Percentiles rank a stretch among this genome's conserved stretches.
phyloP scores from a whole-genome alignment of 2,113 vertebrate species.

The Phaethon lepturus region DNA sequence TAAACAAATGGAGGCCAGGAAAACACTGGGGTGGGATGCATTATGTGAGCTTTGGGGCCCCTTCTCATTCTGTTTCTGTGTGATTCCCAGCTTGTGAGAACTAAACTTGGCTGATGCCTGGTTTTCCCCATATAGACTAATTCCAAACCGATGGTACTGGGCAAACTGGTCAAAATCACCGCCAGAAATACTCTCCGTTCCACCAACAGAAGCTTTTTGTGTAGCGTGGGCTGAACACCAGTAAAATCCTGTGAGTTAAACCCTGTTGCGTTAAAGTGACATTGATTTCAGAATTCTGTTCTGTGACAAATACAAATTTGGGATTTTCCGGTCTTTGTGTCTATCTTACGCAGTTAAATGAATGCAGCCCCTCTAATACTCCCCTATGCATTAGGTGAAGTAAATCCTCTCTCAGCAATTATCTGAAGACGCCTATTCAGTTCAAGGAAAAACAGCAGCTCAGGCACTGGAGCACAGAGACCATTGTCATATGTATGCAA shows the following conservation, averaged over 20 bases:
- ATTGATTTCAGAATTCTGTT: conserved; percentile 16
- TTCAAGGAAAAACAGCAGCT: neutral
- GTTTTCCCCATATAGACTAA: neutral
- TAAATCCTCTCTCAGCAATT: conserved; percentile 13
- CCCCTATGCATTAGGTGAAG: neutral
- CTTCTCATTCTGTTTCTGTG: neutral
- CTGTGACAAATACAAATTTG: conserved; percentile 25
- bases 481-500: neutral
- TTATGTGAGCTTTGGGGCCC: neutral
- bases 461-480: neutral
- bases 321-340: conserved; percentile 14
- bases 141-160: neutral
- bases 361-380: conserved; percentile 9
- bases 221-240: neutral
- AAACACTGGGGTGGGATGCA: neutral
- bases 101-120: neutral
- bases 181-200: neutral
- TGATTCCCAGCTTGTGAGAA: neutral
- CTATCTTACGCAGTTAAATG: neutral
- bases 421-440: conserved; percentile 14
- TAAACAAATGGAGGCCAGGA: neutral
- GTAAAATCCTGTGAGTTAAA: conserved; percentile 1
- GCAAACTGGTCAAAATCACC: neutral
- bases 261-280: neutral
- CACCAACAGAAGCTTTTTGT: neutral